These are phyloP conservation scores for Ceyx cyanopectus DNA, from an alignment of 2,113 vertebrate species.

Conservation along the genomic window DNA sequence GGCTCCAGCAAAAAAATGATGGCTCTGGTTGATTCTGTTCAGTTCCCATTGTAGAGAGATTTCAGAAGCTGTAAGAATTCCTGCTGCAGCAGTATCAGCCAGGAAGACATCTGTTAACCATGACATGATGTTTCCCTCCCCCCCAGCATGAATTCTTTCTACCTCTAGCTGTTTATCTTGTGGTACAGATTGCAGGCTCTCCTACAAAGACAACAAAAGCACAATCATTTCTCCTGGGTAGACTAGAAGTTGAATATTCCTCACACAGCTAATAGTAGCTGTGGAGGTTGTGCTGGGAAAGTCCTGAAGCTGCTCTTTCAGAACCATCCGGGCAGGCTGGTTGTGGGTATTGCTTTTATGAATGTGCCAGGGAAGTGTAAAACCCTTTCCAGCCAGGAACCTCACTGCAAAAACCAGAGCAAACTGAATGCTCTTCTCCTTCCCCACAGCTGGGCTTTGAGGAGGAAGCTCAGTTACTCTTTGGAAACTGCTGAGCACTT, in stretches of 20 bases:
- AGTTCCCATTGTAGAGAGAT: not conserved
- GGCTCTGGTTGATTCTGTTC: not conserved
- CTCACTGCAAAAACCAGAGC: not conserved
- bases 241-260: not conserved
- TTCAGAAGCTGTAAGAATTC: conserved; percentile 27
- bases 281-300: not conserved
- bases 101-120: conserved; percentile 66
- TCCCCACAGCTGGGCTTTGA: not conserved
- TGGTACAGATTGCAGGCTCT: not conserved
- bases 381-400: not conserved
- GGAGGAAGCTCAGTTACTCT: not conserved
- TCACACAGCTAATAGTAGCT: not conserved
- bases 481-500: not conserved
- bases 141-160: not conserved
- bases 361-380: not conserved
- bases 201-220: not conserved
- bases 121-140: conserved; percentile 48
- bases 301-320: not conserved
- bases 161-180: conserved; percentile 29
- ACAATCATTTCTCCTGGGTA: not conserved
- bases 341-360: not conserved
- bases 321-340: not conserved
- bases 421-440: not conserved
- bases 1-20: not conserved
- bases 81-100: conserved; percentile 43